phyloP scores from a whole-genome alignment of 2,113 vertebrate genomes.

The Atherinomorus stipes region DNA sequence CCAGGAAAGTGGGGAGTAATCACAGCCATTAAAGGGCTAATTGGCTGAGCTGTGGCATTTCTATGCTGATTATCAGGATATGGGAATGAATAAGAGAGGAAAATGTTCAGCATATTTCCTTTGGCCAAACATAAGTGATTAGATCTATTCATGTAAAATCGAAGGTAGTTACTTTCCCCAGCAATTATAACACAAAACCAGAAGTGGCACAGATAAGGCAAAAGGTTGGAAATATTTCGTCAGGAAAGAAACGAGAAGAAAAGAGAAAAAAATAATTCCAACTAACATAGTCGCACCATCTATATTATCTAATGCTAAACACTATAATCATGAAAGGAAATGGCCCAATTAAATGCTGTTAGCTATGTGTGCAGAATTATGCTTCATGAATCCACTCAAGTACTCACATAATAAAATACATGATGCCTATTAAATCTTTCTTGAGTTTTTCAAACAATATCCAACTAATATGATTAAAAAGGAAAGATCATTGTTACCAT shows the following conservation, averaged over 20 bases:
- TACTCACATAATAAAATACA: too few relatives aligned
- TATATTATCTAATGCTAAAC: slow-evolving; percentile 2
- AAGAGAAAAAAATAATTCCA: neutral
- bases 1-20: slow-evolving; percentile 59
- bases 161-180: neutral
- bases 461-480: too few relatives aligned
- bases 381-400: too few relatives aligned
- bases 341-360: neutral
- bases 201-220: neutral
- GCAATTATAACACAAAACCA: neutral
- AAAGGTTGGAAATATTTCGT: neutral
- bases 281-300: slow-evolving; percentile 13
- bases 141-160: slow-evolving; percentile 28
- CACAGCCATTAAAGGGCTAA: slow-evolving; percentile 73
- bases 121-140: slow-evolving; percentile 8
- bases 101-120: neutral
- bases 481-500: too few relatives aligned
- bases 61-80: slow-evolving; percentile 63
- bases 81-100: slow-evolving; percentile 2
- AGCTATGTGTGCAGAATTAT: too few relatives aligned
- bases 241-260: neutral
- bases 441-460: too few relatives aligned
- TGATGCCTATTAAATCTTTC: too few relatives aligned
- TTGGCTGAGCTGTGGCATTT: slow-evolving; percentile 70
- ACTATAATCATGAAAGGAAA: slow-evolving; percentile 2